Evolutionary conservation across 2,797 vertebrate genomes (phyloP).

Genomic region (Macropus fuliginosus): DNA sequence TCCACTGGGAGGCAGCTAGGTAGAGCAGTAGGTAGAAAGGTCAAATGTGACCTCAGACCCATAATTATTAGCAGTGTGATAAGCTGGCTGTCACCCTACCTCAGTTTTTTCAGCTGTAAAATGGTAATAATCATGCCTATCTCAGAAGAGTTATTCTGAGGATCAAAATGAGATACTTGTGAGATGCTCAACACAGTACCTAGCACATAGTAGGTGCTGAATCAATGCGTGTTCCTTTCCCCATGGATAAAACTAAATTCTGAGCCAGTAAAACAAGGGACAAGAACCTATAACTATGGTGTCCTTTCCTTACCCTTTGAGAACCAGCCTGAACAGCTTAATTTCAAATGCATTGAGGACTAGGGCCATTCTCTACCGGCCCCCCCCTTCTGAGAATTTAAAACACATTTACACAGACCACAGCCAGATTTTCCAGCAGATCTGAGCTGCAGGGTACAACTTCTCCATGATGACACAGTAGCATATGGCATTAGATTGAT

Average conservation of each 20-base stretch:
- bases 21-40: not conserved
- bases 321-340: not conserved
- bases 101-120: not conserved
- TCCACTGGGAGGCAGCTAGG: not conserved
- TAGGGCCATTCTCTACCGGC: not conserved
- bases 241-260: not conserved
- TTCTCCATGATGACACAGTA: not conserved
- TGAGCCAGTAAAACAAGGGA: not conserved
- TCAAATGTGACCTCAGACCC: not conserved
- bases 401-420: not conserved
- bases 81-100: not conserved
- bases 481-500: not conserved
- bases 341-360: not conserved
- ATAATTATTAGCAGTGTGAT: not conserved
- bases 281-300: no score
- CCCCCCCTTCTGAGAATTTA: not conserved
- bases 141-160: not conserved
- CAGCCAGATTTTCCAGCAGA: not conserved
- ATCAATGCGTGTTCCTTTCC: not conserved
- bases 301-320: not conserved
- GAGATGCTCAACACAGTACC: not conserved
- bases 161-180: not conserved
- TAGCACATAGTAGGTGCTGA: no score
- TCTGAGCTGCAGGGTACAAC: not conserved
- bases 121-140: no score